Conservation (phyloP, 2,888 invertebrate genomes). For the Drosophila paramelanica region DNA sequence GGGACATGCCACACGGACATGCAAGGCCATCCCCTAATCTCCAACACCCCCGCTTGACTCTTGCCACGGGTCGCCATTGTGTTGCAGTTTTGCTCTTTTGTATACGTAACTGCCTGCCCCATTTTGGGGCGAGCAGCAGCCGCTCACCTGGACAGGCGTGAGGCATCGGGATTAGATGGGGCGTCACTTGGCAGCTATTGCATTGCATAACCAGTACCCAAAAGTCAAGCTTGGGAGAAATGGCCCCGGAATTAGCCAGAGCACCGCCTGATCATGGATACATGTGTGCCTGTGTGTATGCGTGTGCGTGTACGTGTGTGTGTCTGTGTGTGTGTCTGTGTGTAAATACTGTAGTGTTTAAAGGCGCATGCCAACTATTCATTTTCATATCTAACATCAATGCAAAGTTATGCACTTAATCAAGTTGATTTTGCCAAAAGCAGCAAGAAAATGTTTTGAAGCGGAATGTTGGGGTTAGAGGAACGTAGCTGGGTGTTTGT, state of each 20-base stretch:
- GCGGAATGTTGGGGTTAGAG: neutral
- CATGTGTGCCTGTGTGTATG: neutral
- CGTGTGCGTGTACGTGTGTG: no score
- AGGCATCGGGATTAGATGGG: constrained; percentile 2
- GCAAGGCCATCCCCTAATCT: constrained; percentile 50
- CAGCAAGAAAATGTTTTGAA: constrained; percentile 5
- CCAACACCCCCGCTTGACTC: constrained; percentile 18
- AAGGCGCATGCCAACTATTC: constrained; percentile 6
- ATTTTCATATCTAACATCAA: constrained; percentile 33
- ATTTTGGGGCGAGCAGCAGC: constrained; percentile 18
- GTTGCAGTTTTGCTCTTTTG: constrained; percentile 49
- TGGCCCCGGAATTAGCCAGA: constrained; percentile 2
- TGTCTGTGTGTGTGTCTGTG: neutral
- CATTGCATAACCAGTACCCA: constrained; percentile 37
- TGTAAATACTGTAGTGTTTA: neutral
- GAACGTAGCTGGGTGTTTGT: neutral
- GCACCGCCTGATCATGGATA: constrained; percentile 2
- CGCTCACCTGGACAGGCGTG: constrained; percentile 51
- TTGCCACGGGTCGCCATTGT: constrained; percentile 29
- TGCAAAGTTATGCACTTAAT: constrained; percentile 67
- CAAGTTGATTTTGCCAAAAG: constrained; percentile 59
- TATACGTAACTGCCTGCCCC: constrained; percentile 51
- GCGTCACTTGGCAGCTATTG: constrained; percentile 36
- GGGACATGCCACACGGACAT: constrained; percentile 32
- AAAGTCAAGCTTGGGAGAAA: neutral